phyloP scores from a whole-genome alignment of 2,888 invertebrate genomes.

The Drosophila parthenogenetica region DNA sequence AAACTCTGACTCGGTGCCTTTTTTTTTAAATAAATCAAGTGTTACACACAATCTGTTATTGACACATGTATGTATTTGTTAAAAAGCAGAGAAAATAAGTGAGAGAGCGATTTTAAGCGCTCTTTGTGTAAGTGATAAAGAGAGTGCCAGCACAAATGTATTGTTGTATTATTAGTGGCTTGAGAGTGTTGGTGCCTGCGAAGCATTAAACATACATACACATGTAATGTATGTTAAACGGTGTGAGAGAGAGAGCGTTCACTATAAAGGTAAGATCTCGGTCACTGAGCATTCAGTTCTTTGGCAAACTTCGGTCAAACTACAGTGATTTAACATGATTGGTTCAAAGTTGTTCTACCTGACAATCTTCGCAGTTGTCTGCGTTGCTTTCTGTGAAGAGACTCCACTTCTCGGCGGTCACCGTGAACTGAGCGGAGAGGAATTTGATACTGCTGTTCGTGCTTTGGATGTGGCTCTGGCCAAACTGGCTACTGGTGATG shows the following conservation, averaged over 20 bases:
- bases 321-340: conserved; percentile 20
- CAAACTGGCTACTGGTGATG: conserved; percentile 50
- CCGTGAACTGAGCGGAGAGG: conserved; percentile 27
- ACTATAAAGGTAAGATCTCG: conserved; percentile 14
- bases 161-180: too few species aligned
- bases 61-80: too few species aligned
- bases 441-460: conserved; percentile 26
- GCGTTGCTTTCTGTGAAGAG: not conserved
- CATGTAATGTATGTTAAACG: too few species aligned
- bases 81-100: too few species aligned
- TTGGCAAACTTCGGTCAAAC: conserved; percentile 6
- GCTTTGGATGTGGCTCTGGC: conserved; percentile 35
- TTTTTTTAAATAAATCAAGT: too few species aligned
- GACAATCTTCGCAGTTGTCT: conserved; percentile 35
- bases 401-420: conserved; percentile 41
- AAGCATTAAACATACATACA: too few species aligned
- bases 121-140: too few species aligned
- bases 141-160: too few species aligned
- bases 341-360: conserved; percentile 25
- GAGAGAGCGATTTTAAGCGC: too few species aligned
- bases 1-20: too few species aligned
- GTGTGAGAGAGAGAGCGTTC: not conserved
- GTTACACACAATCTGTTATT: too few species aligned
- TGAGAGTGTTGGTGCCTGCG: not conserved
- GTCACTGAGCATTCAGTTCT: conserved; percentile 17